Conservation (phyloP, 2,888 invertebrate genomes). For the Drosophila longiperda region DNA sequence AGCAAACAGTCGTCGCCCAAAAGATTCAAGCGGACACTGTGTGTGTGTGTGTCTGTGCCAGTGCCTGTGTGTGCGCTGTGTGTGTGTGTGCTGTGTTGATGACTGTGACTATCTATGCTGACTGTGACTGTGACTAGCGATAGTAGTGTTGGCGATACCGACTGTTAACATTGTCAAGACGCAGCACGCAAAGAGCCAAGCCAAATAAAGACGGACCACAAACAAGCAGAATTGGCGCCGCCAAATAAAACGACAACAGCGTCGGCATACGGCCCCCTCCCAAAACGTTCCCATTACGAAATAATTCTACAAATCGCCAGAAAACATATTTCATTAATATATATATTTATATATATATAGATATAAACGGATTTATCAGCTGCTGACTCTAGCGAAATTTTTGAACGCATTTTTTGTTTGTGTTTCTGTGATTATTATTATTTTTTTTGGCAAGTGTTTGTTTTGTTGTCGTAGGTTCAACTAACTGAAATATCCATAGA, state of each 20-base stretch:
- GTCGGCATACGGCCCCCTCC: not conserved
- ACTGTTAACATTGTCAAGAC: constrained; percentile 19
- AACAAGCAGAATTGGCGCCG: not conserved
- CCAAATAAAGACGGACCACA: constrained; percentile 11
- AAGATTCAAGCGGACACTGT: constrained; percentile 29
- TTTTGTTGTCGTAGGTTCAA: constrained; percentile 47
- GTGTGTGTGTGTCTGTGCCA: not conserved
- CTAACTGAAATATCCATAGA: constrained; percentile 5
- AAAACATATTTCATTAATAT: not conserved
- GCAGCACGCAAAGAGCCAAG: constrained; percentile 11
- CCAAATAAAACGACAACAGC: not conserved
- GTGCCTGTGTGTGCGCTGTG: not conserved
- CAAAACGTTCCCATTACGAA: not conserved
- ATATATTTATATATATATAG: not conserved
- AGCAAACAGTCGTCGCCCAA: constrained; percentile 82
- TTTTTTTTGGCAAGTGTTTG: constrained; percentile 26
- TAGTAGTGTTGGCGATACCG: constrained; percentile 20
- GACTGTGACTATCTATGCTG: not conserved
- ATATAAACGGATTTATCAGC: constrained; percentile 1
- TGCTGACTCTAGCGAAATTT: not conserved
- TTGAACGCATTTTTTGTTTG: constrained; percentile 10
- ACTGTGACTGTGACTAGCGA: constrained; percentile 4
- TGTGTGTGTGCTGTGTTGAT: constrained; percentile 2
- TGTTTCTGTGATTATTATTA: constrained; percentile 3
- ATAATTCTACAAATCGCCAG: constrained; percentile 6